phyloP scores from a whole-genome alignment of 2,797 vertebrate species.

The Vipera latastei region DNA sequence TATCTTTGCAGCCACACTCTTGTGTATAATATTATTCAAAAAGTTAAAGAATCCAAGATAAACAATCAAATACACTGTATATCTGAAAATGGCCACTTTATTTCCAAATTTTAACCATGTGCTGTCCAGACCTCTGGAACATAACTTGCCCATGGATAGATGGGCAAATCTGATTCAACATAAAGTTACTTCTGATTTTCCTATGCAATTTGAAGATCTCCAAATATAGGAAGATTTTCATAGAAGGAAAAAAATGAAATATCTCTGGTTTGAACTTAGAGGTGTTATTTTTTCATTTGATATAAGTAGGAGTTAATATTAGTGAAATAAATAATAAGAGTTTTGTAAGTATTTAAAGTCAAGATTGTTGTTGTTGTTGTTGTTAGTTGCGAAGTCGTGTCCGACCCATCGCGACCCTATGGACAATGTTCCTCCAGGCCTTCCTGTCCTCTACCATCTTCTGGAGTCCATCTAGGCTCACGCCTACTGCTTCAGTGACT shows the following conservation, averaged over 20 bases:
- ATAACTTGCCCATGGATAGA: background rate
- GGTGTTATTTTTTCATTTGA: constrained; percentile 51
- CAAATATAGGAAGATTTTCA: background rate
- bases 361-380: no score
- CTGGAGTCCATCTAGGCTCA: no score
- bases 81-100: background rate
- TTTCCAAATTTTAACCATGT: background rate
- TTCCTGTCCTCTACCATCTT: no score
- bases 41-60: background rate
- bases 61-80: background rate
- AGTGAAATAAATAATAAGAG: constrained; percentile 51
- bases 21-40: background rate
- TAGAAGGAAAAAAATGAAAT: background rate
- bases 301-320: constrained; percentile 21
- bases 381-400: no score
- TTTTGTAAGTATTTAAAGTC: constrained; percentile 23
- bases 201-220: background rate
- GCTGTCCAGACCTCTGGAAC: background rate
- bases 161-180: no score
- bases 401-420: no score
- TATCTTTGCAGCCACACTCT: background rate
- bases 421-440: no score
- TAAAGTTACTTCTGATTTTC: background rate
- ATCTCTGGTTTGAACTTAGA: constrained; percentile 5
- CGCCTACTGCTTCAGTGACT: no score